Evolutionary conservation across 2,888 invertebrate species (phyloP).

Genomic region (Drosophila birchii): DNA sequence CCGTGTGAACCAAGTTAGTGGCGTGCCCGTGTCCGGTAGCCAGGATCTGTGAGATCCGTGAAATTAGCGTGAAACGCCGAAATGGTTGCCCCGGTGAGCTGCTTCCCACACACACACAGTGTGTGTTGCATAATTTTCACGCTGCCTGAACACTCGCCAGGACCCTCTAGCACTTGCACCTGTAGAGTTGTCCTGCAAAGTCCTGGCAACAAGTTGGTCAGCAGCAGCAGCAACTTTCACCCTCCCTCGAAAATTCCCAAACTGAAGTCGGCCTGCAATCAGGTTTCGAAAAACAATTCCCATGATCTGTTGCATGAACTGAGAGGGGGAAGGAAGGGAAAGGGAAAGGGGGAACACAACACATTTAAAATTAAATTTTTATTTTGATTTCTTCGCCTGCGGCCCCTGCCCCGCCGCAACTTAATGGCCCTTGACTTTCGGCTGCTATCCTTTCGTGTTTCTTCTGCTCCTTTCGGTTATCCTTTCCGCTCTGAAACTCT

Average conservation of each 20-base stretch:
- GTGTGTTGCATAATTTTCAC: conserved; percentile 71
- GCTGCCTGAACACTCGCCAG: conserved; percentile 43
- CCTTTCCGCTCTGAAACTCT: conserved; percentile 57
- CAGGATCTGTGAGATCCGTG: conserved; percentile 50
- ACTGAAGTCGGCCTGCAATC: conserved; percentile 40
- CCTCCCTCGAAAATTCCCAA: conserved; percentile 39
- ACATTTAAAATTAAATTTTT: conserved; percentile 52
- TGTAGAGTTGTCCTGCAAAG: conserved; percentile 42
- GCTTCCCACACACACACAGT: conserved; percentile 29
- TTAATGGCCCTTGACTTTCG: conserved; percentile 63
- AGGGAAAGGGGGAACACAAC: conserved; percentile 23
- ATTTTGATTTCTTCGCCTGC: conserved; percentile 52
- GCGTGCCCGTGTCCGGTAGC: conserved; percentile 39
- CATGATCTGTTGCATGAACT: conserved; percentile 46
- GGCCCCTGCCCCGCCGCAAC: conserved; percentile 24
- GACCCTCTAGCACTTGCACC: conserved; percentile 48
- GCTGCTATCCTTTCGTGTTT: not conserved
- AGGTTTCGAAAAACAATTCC: conserved; percentile 57
- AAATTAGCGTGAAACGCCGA: conserved; percentile 70
- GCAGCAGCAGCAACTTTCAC: conserved; percentile 60
- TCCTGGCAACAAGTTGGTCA: conserved; percentile 49
- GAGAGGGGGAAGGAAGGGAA: not conserved
- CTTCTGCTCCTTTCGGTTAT: conserved; percentile 20
- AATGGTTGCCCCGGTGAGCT: conserved; percentile 57
- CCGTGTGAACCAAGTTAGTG: conserved; percentile 45